These are phyloP conservation scores for Lucilia sericata DNA, from an alignment of 1,140 invertebrate genomes.

Conservation along the genomic window DNA sequence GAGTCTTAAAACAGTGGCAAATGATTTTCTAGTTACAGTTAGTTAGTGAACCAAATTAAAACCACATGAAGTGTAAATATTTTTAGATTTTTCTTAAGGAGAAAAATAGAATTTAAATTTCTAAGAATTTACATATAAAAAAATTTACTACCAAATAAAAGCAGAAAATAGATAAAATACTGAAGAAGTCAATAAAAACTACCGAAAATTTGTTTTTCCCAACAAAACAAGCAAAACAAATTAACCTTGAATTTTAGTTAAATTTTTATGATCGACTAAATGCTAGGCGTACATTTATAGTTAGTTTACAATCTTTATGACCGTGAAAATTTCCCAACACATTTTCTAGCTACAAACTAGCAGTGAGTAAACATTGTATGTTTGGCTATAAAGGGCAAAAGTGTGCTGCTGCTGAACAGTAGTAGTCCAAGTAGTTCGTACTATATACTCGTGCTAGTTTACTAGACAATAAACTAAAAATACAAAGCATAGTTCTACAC, in stretches of 20 bases:
- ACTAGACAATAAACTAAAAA: background rate
- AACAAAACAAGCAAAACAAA: background rate
- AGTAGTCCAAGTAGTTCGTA: background rate
- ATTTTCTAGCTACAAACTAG: background rate
- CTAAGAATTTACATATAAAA: constrained; percentile 27
- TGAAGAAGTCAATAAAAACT: background rate
- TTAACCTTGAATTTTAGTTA: constrained; percentile 14
- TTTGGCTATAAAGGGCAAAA: background rate
- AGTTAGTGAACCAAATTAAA: background rate
- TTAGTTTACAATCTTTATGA: background rate
- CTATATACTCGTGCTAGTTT: background rate
- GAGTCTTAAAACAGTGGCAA: background rate
- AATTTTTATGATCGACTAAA: constrained; percentile 6
- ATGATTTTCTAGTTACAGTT: background rate
- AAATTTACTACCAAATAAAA: background rate
- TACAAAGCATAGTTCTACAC: background rate
- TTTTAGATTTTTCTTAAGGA: background rate
- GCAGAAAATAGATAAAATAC: background rate
- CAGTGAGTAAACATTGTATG: background rate
- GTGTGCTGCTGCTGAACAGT: background rate
- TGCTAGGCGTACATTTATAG: background rate
- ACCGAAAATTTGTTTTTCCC: background rate
- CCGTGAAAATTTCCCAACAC: constrained; percentile 21
- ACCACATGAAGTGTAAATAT: constrained; percentile 37
- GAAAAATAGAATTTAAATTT: background rate